Base-by-base conservation (phyloP, 2,888 invertebrate species). In the Erannis defoliaria region DNA sequence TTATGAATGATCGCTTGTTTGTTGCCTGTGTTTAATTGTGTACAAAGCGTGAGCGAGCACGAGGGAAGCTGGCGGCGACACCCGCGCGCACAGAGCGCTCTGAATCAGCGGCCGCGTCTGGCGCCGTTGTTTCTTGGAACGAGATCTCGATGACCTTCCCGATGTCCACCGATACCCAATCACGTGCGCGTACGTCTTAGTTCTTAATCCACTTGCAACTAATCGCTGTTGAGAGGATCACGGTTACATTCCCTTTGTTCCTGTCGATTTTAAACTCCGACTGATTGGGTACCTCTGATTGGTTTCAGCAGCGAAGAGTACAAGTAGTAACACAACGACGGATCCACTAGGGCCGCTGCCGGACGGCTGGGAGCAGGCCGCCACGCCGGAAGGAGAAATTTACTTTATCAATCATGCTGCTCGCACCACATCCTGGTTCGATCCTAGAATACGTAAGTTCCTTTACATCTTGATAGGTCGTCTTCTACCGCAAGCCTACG, bases 391-490 rank as follows among this genome's bases (percentile, higher is more conserved):
- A 86, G 97, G 97, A 77, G 97, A 97, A 91, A 94, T 96, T 78
- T 97, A 97, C 93, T 97, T 97, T 93, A 95, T 98, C 93, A 98
- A 98, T 93, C 98, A 98, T 93, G 96, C 96, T 88, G 96, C 97
- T 73, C 96, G 98, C 91, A 98, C 98, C 81, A 99, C 99, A 71
- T 98, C 98, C 81, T 99, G 99, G 99, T 98, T 98, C 94, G 98
- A 99, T 94, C 99, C 99, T 80, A 95, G 98, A 95, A 97, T 99
- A 95, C 98, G 98, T 98, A 95, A 97, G 97, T 96, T 58, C 67
- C 57, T 55, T 48, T 64, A 33, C 26, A 54, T 55, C 55, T 49
- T 46, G 16, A 42, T 42, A 23, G 4, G 9, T 14, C 23, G 5
- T 45, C 29, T 26, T 16, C 29, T 31, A 46, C 26, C 10, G 29